Conservation (phyloP, 2,113 vertebrate species). For the Odontophorus gujanensis region DNA sequence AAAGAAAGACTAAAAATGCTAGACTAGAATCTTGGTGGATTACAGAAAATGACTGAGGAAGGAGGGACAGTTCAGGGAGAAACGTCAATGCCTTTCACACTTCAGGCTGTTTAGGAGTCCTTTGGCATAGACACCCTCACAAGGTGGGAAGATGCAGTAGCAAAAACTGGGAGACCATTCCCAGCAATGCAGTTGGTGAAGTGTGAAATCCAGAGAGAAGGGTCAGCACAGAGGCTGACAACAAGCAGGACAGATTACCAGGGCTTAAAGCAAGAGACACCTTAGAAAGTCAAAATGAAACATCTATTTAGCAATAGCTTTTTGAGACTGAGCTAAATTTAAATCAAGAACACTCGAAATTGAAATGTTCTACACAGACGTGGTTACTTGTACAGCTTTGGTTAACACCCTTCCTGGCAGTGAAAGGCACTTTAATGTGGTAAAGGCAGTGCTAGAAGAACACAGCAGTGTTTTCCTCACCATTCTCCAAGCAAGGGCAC, state of each 20-base stretch:
- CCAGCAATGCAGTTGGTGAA: background rate
- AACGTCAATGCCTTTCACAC: background rate
- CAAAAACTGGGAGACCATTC: background rate
- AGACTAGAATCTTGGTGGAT: background rate
- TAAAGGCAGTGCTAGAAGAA: background rate
- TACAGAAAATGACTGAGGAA: background rate
- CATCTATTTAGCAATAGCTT: background rate
- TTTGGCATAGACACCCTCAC: background rate
- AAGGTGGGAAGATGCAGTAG: background rate
- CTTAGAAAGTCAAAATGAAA: slow-evolving; percentile 42
- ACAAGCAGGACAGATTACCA: background rate
- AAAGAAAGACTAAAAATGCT: background rate
- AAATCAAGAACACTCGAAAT: slow-evolving; percentile 30
- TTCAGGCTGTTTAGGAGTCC: background rate
- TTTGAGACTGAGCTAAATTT: slow-evolving; percentile 55
- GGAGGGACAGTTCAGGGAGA: background rate
- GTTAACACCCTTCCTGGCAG: slow-evolving; percentile 71
- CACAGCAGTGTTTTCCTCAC: background rate
- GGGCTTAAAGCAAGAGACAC: background rate
- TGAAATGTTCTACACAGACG: slow-evolving; percentile 40
- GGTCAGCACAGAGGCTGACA: background rate
- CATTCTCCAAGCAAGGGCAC: background rate
- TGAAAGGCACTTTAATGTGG: slow-evolving; percentile 33
- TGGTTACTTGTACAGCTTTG: slow-evolving; percentile 58
- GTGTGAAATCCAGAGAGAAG: background rate